Evolutionary conservation across 2,888 invertebrate genomes (phyloP).

Genomic region (Tryphoninae sp.): DNA sequence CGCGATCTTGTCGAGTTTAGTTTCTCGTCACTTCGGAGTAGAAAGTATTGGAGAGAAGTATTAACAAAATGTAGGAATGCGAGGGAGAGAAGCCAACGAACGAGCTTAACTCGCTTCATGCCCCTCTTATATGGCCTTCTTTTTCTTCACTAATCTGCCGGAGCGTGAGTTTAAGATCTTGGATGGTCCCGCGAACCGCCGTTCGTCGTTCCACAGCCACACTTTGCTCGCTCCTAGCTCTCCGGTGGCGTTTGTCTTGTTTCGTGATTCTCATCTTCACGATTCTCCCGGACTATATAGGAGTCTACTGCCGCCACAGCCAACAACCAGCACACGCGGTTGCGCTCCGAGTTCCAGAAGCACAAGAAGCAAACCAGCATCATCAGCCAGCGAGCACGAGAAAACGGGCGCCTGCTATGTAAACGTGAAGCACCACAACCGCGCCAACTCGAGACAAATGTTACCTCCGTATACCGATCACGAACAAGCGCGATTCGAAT

Average conservation of each 20-base stretch:
- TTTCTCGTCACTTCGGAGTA: slow-evolving; percentile 24
- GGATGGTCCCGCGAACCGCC: slow-evolving; percentile 53
- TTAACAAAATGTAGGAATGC: slow-evolving; percentile 9
- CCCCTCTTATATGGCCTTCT: slow-evolving; percentile 46
- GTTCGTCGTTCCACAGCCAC: slow-evolving; percentile 56
- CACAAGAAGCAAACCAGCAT: slow-evolving; percentile 39
- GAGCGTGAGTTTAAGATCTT: slow-evolving; percentile 66
- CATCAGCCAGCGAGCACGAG: slow-evolving; percentile 46
- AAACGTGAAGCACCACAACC: slow-evolving; percentile 24
- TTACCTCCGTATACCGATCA: background rate
- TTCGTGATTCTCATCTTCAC: slow-evolving; percentile 65
- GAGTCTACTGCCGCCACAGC: slow-evolving; percentile 40
- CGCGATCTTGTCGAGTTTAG: slow-evolving; percentile 4
- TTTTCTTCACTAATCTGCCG: slow-evolving; percentile 60
- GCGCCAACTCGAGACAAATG: slow-evolving; percentile 22
- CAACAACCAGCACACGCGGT: slow-evolving; percentile 44
- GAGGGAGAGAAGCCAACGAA: slow-evolving; percentile 26
- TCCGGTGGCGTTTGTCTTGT: slow-evolving; percentile 64
- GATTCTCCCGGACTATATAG: slow-evolving; percentile 58
- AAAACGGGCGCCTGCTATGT: slow-evolving; percentile 38
- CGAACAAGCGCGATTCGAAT: too few species aligned
- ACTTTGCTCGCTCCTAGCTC: slow-evolving; percentile 60
- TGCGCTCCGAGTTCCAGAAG: slow-evolving; percentile 20
- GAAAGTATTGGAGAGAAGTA: slow-evolving; percentile 30
- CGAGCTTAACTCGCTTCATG: slow-evolving; percentile 52